phyloP scores from a whole-genome alignment of 53 echinoderm and acorn worm species.

The Zoroaster sp. region DNA sequence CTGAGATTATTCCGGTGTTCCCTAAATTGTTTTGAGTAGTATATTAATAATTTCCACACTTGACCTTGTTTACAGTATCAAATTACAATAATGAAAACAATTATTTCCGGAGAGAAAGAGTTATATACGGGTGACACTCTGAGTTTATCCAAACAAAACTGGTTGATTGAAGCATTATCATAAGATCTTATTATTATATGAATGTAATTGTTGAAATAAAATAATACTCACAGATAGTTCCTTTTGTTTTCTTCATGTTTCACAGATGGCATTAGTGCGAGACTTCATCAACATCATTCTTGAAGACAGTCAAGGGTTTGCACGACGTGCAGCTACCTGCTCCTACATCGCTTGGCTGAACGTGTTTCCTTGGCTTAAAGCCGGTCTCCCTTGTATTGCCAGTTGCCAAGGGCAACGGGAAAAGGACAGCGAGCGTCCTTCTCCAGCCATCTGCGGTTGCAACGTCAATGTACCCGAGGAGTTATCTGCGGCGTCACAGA shows the following conservation, averaged over 20 bases:
- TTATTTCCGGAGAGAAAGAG: no score
- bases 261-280: not conserved
- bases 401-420: not conserved
- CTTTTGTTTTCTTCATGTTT: not conserved
- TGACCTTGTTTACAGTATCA: no score
- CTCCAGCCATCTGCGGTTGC: no score
- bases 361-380: slow-evolving; percentile 18
- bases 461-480: not conserved
- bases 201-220: no score
- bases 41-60: no score
- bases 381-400: not conserved
- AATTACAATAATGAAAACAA: no score
- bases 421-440: not conserved
- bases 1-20: no score
- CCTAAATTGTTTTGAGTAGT: no score
- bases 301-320: slow-evolving; percentile 7
- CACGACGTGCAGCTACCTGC: not conserved
- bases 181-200: not conserved
- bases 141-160: no score
- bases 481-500: not conserved
- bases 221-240: not conserved
- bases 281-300: not conserved
- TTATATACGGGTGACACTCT: no score
- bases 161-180: no score
- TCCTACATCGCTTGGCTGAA: not conserved